Evolutionary conservation across 2,888 invertebrate species (phyloP).

Genomic region (Bedellia somnulentella): DNA sequence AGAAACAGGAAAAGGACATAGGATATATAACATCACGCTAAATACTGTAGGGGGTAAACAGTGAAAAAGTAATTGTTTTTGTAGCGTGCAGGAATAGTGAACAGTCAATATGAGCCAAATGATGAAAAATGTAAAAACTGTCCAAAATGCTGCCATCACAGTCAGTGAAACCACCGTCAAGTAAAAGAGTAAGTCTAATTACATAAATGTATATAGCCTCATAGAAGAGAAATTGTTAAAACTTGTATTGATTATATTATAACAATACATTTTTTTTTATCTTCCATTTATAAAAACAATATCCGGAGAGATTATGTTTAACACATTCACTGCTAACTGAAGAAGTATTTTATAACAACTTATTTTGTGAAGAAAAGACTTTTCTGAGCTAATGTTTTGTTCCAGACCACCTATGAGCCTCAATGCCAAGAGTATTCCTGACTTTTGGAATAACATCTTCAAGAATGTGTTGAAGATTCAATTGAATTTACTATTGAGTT

Average conservation of each 20-base stretch:
- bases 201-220: neutral
- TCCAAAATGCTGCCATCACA: slow-evolving; percentile 64
- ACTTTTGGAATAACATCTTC: slow-evolving; percentile 96
- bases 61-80: too few relatives aligned
- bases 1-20: too few relatives aligned
- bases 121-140: slow-evolving; percentile 86
- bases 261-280: too few relatives aligned
- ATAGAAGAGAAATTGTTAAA: too few relatives aligned
- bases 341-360: too few relatives aligned
- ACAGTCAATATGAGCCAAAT: slow-evolving; percentile 82
- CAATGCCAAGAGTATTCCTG: slow-evolving; percentile 82
- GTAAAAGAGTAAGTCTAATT: slow-evolving; percentile 11
- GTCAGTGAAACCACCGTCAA: slow-evolving; percentile 29
- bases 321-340: slow-evolving; percentile 57
- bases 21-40: too few relatives aligned
- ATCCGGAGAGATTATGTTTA: neutral
- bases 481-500: slow-evolving; percentile 77
- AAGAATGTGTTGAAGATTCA: slow-evolving; percentile 74
- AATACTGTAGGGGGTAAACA: too few relatives aligned
- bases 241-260: too few relatives aligned
- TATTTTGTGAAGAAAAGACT: too few relatives aligned
- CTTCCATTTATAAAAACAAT: too few relatives aligned
- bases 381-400: neutral
- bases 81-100: slow-evolving; percentile 62
- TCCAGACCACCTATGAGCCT: slow-evolving; percentile 58